Evolutionary conservation across 2,888 invertebrate genomes (phyloP), one percentile per base, ranked within the genome.

Genomic region (Drosophila histrio): DNA sequence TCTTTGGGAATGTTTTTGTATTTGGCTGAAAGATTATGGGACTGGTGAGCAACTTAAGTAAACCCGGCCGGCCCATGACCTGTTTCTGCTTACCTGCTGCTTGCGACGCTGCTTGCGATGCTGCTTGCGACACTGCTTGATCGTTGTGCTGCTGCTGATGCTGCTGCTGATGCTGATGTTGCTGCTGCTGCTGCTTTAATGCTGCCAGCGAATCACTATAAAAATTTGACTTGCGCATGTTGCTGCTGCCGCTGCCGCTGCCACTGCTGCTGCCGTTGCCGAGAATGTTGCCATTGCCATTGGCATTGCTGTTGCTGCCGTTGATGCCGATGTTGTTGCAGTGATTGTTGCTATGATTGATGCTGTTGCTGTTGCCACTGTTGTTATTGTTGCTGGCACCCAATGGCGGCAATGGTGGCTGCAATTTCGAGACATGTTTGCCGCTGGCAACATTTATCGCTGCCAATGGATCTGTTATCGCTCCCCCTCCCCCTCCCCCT

Each of bases 1-100:
- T 91, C 92, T 91, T 92, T 92, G 89, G 92, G 91, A 91, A 92
- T 91, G 92, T 92, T 92, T 90, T 92, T 91, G 90, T 91, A 91
- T 82, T 82, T 82, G 82, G 91, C 92, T 92, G 91, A 89, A 91
- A 91, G 89, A 91, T 91, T 67, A 91, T 90, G 86, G 90, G 89
- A 91, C 89, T 91, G 77, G 87, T 84, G 71, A 91, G 85, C 91
- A 91, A 89, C 89, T 91, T 91, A 74, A 91, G 87, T 83, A 91
- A 83, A 87, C 90, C 84, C 72, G 88, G 88, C 84, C 91, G 87
- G 73, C 89, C 84, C 76, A 88, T 76, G 64, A 87, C 82, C 89
- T 86, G 89, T 86, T 58, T 54, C 79, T 80, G 81, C 83, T 87
- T 86, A 87, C 84, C 84, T 79, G 83, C 61, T 70, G 72, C 72